These are phyloP conservation scores for Patella depressa DNA, from an alignment of 2,888 invertebrate genomes.

Conservation along the genomic window DNA sequence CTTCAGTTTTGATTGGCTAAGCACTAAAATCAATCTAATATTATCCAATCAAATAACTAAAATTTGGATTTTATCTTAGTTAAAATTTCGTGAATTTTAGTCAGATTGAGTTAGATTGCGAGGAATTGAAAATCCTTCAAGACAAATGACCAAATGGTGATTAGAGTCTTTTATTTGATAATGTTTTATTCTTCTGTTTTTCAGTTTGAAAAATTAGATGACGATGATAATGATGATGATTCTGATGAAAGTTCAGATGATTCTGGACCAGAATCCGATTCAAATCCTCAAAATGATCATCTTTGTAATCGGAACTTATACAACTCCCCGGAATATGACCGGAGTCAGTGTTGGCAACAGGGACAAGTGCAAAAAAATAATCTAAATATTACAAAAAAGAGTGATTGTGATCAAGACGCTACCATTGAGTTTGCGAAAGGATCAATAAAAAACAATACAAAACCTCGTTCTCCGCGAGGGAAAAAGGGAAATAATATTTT, in stretches of 20 bases:
- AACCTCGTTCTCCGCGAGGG: slow-evolving; percentile 1
- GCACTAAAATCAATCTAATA: too few relatives aligned
- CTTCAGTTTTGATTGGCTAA: too few relatives aligned
- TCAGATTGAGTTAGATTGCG: too few relatives aligned
- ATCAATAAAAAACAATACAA: background rate
- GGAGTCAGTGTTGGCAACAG: slow-evolving; percentile 19
- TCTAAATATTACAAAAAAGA: background rate
- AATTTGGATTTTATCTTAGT: too few relatives aligned
- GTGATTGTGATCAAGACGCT: background rate
- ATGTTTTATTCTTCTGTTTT: background rate
- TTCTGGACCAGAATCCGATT: background rate
- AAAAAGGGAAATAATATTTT: background rate
- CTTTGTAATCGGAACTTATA: slow-evolving; percentile 11
- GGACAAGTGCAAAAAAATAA: background rate
- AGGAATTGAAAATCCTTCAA: too few relatives aligned
- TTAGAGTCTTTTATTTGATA: background rate
- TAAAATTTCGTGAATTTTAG: too few relatives aligned
- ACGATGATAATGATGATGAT: background rate
- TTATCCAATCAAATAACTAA: too few relatives aligned
- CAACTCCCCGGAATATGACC: slow-evolving; percentile 17
- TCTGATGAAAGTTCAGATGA: background rate
- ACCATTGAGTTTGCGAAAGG: background rate
- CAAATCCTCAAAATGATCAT: background rate
- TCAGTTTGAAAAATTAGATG: background rate
- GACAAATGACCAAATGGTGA: too few relatives aligned